Evolutionary conservation across 2,113 vertebrate genomes (phyloP).

Genomic region (Sigmodon hispidus): DNA sequence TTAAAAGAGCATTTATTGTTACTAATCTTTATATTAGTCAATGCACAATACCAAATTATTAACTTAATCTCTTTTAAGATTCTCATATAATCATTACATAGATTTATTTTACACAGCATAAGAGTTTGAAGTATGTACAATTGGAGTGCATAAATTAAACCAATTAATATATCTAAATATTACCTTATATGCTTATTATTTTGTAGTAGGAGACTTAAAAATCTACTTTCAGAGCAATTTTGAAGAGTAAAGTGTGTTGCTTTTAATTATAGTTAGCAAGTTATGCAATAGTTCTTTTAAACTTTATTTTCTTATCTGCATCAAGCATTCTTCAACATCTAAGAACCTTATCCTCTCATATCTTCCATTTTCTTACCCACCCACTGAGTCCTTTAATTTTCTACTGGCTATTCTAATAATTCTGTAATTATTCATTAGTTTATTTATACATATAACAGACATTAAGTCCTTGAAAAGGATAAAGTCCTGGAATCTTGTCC

Average conservation of each 20-base stretch:
- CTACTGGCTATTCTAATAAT: neutral
- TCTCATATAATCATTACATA: neutral
- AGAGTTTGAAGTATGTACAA: neutral
- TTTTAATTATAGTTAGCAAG: neutral
- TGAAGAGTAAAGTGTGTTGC: neutral
- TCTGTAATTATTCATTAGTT: neutral
- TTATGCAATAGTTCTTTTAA: neutral
- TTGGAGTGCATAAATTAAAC: neutral
- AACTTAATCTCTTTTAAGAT: neutral
- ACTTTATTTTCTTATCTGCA: neutral
- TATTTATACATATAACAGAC: neutral
- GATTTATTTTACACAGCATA: neutral
- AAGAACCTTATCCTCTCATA: neutral
- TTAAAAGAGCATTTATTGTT: constrained; percentile 27
- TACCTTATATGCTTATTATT: neutral
- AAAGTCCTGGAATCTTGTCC: neutral
- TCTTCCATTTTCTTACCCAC: neutral
- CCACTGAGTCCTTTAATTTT: neutral
- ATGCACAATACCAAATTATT: neutral
- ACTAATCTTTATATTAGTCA: constrained; percentile 37
- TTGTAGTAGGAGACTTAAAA: neutral
- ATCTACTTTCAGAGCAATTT: neutral
- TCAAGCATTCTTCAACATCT: neutral
- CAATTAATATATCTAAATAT: neutral
- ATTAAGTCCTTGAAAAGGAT: neutral